Conservation (phyloP, 2,888 invertebrate species). For the Cordilura impudica region DNA sequence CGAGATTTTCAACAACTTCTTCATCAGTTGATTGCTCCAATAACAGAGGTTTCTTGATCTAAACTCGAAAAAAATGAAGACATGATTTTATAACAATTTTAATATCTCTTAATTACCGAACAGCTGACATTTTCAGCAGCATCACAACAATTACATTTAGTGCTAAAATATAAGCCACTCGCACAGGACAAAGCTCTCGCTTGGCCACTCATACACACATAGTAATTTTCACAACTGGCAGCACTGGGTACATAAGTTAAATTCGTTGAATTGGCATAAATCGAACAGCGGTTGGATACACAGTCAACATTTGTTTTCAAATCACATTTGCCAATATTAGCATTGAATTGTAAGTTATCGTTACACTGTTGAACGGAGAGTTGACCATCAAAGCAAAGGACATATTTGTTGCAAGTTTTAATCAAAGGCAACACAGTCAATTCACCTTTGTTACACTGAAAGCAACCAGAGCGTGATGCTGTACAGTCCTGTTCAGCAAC, state of each 20-base stretch:
- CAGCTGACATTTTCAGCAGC: conserved; percentile 62
- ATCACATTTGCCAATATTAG: conserved; percentile 64
- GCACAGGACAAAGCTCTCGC: conserved; percentile 59
- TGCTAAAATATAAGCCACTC: conserved; percentile 60
- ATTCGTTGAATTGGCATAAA: conserved; percentile 37
- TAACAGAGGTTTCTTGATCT: neutral
- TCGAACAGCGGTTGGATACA: conserved; percentile 63
- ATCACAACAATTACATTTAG: conserved; percentile 61
- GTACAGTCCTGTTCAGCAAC: conserved; percentile 56
- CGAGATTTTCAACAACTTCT: neutral
- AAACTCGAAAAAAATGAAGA: neutral
- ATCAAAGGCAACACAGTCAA: conserved; percentile 22
- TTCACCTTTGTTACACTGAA: conserved; percentile 35
- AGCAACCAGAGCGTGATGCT: conserved; percentile 19
- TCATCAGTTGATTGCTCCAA: neutral
- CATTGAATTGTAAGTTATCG: conserved; percentile 66
- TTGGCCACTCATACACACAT: conserved; percentile 64
- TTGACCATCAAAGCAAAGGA: conserved; percentile 62
- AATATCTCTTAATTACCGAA: conserved; percentile 15
- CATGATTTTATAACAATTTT: neutral
- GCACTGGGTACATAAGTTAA: conserved; percentile 59
- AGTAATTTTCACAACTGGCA: conserved; percentile 63
- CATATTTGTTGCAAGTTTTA: conserved; percentile 66
- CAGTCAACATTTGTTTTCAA: conserved; percentile 65
- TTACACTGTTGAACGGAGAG: conserved; percentile 61